phyloP scores from a whole-genome alignment of 2,113 vertebrate genomes.

The Gnathonemus echidnorhynchus region DNA sequence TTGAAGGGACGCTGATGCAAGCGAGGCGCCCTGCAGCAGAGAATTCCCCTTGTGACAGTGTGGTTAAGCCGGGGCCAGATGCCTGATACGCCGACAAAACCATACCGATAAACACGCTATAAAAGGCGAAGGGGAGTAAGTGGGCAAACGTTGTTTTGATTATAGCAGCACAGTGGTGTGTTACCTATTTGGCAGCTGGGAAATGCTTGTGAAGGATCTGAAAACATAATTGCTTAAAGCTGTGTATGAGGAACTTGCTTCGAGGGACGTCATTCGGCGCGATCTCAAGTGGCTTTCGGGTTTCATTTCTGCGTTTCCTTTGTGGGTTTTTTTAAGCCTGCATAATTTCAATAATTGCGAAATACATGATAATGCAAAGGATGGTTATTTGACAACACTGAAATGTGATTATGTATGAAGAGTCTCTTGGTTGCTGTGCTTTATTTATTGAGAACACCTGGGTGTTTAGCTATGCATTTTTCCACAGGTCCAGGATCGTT shows the following conservation, averaged over 20 bases:
- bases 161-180: not conserved
- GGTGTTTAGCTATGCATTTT: not conserved
- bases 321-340: not conserved
- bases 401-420: not conserved
- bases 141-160: not conserved
- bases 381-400: not conserved
- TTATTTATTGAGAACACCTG: not conserved
- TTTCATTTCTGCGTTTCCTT: constrained; percentile 26
- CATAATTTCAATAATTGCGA: not conserved
- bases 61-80: not conserved
- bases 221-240: constrained; percentile 51
- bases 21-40: not conserved
- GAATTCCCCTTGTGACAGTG: not conserved
- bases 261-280: constrained; percentile 25
- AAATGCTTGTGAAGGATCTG: constrained; percentile 46
- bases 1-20: not conserved
- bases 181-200: constrained; percentile 49
- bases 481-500: not conserved
- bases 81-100: not conserved
- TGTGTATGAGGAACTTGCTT: constrained; percentile 37
- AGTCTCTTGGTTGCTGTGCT: not conserved
- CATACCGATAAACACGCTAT: not conserved
- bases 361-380: not conserved
- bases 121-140: not conserved
- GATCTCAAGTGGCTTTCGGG: constrained; percentile 33